Percentiles rank a stretch among this genome's conserved stretches.
Conservation (phyloP, 2,888 invertebrate species). For the Camponotus fellah region DNA sequence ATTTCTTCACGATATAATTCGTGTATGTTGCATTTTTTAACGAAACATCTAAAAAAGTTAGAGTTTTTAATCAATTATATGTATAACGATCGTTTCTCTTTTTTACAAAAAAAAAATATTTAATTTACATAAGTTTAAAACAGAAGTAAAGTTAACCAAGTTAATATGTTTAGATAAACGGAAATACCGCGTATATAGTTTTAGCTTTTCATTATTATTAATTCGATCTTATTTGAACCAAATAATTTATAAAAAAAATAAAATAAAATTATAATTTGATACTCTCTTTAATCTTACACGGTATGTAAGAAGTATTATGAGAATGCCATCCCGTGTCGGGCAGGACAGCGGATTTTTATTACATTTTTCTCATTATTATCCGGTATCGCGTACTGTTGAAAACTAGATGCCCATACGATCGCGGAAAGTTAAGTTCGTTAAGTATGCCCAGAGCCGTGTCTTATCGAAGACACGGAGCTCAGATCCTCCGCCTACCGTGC, state of each 20-base stretch:
- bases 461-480: slow-evolving; percentile 84
- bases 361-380: slow-evolving; percentile 42
- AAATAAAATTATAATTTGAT: not conserved
- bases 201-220: not conserved
- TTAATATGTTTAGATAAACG: not conserved
- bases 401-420: slow-evolving; percentile 75
- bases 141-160: not conserved
- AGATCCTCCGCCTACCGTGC: slow-evolving; percentile 84
- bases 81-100: not conserved
- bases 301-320: not conserved
- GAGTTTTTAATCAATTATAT: not conserved
- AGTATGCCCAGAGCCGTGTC: slow-evolving; percentile 84
- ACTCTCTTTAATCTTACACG: not conserved
- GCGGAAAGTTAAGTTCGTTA: slow-evolving; percentile 82
- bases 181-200: not conserved
- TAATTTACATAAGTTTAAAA: not conserved
- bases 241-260: not conserved
- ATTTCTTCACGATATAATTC: not conserved
- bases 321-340: not conserved
- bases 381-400: slow-evolving; percentile 46
- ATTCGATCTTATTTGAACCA: not conserved
- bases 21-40: not conserved
- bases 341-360: not conserved
- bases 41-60: not conserved
- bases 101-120: not conserved